phyloP scores from a whole-genome alignment of 2,797 vertebrate species.

The Lerista edwardsae region DNA sequence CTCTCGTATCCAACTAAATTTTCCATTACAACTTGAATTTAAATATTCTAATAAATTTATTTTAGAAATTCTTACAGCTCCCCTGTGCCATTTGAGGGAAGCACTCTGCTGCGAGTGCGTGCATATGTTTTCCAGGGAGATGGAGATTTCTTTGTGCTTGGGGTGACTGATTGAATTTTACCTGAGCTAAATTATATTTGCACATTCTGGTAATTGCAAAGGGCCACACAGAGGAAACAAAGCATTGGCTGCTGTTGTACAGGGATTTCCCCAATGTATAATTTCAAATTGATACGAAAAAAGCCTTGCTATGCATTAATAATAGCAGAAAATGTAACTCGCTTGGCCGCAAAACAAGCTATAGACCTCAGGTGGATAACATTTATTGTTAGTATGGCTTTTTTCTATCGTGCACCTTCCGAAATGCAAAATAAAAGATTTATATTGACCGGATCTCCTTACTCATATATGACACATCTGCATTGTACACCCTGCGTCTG shows the following conservation, averaged over 20 bases:
- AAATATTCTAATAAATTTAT: conserved; percentile 71
- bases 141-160: conserved; percentile 83
- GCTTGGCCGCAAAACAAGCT: conserved; percentile 77
- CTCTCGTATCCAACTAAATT: conserved; percentile 53
- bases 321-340: conserved; percentile 79
- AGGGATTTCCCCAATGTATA: conserved; percentile 86
- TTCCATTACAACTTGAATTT: conserved; percentile 62
- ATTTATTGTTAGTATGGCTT: conserved; percentile 79
- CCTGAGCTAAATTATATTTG: conserved; percentile 86
- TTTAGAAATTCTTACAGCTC: conserved; percentile 70
- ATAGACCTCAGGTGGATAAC: conserved; percentile 79
- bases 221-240: conserved; percentile 83
- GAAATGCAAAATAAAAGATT: conserved; percentile 77
- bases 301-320: conserved; percentile 80
- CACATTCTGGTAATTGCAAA: conserved; percentile 86
- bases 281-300: conserved; percentile 89
- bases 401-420: conserved; percentile 71
- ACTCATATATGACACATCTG: conserved; percentile 40
- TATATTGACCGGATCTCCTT: conserved; percentile 62
- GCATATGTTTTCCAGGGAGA: conserved; percentile 74
- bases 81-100: conserved; percentile 70
- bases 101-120: conserved; percentile 55
- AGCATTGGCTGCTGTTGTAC: conserved; percentile 80
- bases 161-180: conserved; percentile 86
- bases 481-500: conserved; percentile 29